These are phyloP conservation scores for Agapostemon virescens DNA, from an alignment of 2,888 invertebrate species.

Conservation along the genomic window DNA sequence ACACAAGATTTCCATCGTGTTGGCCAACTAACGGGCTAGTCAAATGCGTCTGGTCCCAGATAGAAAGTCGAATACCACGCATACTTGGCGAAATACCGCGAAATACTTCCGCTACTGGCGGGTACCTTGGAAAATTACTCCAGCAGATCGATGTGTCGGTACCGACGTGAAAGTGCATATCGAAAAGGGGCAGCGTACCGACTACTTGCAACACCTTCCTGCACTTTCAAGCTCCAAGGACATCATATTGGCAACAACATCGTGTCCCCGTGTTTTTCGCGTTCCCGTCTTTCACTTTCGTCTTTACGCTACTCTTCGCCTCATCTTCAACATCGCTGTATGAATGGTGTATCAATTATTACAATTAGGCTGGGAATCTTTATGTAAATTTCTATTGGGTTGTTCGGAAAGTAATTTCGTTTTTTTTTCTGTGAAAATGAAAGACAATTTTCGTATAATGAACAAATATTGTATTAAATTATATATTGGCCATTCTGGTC, in stretches of 20 bases:
- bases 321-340: background rate
- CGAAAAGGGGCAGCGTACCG: constrained; percentile 49
- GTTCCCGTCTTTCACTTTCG: constrained; percentile 49
- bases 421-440: too few relatives aligned
- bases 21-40: constrained; percentile 62
- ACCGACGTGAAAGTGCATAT: constrained; percentile 59
- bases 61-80: constrained; percentile 76
- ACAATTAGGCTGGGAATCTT: background rate
- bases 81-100: constrained; percentile 67
- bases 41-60: constrained; percentile 60
- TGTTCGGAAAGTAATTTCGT: too few relatives aligned
- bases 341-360: background rate
- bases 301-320: constrained; percentile 23
- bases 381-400: background rate
- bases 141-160: constrained; percentile 49
- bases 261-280: constrained; percentile 49
- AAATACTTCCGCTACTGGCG: constrained; percentile 76
- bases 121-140: constrained; percentile 46
- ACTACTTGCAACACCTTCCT: constrained; percentile 52
- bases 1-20: constrained; percentile 41
- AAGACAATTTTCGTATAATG: too few relatives aligned
- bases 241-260: constrained; percentile 40
- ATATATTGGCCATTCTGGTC: too few relatives aligned
- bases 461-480: too few relatives aligned
- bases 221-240: constrained; percentile 65